Percentiles rank a stretch among this genome's conserved stretches.
phyloP scores from a whole-genome alignment of 1,140 invertebrate genomes.

The Euschistus heros region DNA sequence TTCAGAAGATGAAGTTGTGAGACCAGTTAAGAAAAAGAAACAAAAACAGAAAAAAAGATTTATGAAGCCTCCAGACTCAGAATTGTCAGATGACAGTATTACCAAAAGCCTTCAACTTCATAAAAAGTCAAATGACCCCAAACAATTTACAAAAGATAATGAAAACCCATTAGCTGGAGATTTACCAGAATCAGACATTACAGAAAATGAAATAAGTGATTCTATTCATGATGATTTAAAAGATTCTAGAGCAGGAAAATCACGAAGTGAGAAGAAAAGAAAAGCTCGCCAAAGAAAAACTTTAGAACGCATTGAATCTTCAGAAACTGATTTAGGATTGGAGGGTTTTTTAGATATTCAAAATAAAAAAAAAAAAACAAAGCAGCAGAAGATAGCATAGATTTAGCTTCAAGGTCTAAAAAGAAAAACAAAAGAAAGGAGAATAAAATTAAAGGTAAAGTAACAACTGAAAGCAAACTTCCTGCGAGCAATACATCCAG shows the following conservation, averaged over 20 bases:
- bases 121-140: neutral
- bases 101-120: neutral
- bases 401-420: slow-evolving; percentile 30
- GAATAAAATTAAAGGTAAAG: slow-evolving; percentile 29
- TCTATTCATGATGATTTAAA: neutral
- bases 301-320: slow-evolving; percentile 8
- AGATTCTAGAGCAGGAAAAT: slow-evolving; percentile 1
- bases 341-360: neutral
- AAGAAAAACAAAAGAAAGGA: slow-evolving; percentile 28
- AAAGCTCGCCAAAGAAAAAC: slow-evolving; percentile 20
- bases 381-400: slow-evolving; percentile 32
- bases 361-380: slow-evolving; percentile 9
- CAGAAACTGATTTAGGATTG: slow-evolving; percentile 8
- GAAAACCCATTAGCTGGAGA: too few species aligned
- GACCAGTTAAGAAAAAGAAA: slow-evolving; percentile 14
- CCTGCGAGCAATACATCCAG: neutral
- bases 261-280: slow-evolving; percentile 13
- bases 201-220: slow-evolving; percentile 11
- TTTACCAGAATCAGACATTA: neutral
- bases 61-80: slow-evolving; percentile 5
- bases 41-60: slow-evolving; percentile 4
- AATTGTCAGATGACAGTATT: slow-evolving; percentile 3
- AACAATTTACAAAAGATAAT: neutral
- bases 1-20: slow-evolving; percentile 28
- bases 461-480: neutral